Conservation (phyloP, 2,797 vertebrate species). For the Vultur gryphus region DNA sequence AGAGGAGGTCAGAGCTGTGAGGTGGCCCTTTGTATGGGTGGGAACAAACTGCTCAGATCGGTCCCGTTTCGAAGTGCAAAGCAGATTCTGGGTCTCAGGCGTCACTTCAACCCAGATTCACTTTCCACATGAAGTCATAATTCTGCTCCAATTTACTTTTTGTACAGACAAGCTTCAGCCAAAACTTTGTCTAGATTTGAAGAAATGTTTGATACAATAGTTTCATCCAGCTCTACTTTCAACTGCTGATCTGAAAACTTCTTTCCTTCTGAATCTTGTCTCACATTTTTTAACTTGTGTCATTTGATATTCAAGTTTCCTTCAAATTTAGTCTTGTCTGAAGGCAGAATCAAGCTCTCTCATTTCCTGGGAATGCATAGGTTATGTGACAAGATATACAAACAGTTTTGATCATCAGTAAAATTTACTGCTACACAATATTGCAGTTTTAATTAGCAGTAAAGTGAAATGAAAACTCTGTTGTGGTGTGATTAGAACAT, state of each 20-base stretch:
- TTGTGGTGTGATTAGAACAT: background rate
- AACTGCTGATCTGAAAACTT: conserved; percentile 46
- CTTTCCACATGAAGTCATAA: background rate
- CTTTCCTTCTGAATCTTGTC: conserved; percentile 8
- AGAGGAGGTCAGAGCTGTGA: background rate
- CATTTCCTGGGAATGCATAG: conserved; percentile 10
- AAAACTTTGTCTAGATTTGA: conserved; percentile 18
- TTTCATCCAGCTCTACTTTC: conserved; percentile 47
- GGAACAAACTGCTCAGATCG: background rate
- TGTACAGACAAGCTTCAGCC: conserved; percentile 10
- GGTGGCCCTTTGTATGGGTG: background rate
- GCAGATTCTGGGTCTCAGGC: background rate
- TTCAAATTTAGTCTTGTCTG: conserved; percentile 36
- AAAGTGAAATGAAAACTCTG: background rate
- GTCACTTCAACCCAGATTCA: background rate
- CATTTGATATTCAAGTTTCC: conserved; percentile 60
- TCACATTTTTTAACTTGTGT: conserved; percentile 29
- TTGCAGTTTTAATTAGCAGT: conserved; percentile 16
- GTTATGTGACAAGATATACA: conserved; percentile 58
- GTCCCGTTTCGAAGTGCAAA: background rate
- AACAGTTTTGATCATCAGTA: conserved; percentile 38
- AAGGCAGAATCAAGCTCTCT: conserved; percentile 39
- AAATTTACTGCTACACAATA: background rate
- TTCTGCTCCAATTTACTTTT: conserved; percentile 28
- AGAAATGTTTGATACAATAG: conserved; percentile 55